Evolutionary conservation across 2,113 vertebrate genomes (phyloP).

Genomic region (Octodon degus): DNA sequence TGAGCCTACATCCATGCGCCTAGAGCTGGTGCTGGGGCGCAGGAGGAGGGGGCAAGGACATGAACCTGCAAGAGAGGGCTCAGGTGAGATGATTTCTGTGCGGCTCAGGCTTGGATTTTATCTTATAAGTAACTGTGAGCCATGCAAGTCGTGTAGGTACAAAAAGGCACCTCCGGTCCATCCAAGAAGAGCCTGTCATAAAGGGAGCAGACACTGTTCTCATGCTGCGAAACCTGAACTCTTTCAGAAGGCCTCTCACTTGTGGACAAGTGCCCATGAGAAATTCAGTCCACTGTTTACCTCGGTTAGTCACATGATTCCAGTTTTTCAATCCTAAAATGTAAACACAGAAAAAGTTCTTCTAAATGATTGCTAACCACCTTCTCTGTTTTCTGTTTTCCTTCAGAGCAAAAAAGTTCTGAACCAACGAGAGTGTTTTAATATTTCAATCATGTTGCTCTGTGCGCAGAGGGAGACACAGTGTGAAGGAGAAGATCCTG

Average conservation of each 20-base stretch:
- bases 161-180: not conserved
- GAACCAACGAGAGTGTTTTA: not conserved
- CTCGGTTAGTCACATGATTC: conserved; percentile 10
- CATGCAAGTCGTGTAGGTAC: not conserved
- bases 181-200: not conserved
- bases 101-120: not conserved
- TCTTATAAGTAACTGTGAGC: not conserved
- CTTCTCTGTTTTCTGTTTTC: not conserved
- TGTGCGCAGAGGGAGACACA: not conserved
- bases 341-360: not conserved
- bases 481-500: not conserved
- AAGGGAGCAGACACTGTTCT: not conserved
- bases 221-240: not conserved
- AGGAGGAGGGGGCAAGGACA: not conserved
- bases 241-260: not conserved
- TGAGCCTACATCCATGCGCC: not conserved
- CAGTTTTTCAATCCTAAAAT: not conserved
- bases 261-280: not conserved
- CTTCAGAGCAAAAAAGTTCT: not conserved
- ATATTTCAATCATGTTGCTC: not conserved
- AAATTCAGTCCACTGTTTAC: not conserved
- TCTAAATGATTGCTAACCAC: not conserved
- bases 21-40: not conserved
- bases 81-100: not conserved
- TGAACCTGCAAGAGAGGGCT: not conserved